Conservation (phyloP, 2,797 vertebrate genomes). For the Simalia tracyae region DNA sequence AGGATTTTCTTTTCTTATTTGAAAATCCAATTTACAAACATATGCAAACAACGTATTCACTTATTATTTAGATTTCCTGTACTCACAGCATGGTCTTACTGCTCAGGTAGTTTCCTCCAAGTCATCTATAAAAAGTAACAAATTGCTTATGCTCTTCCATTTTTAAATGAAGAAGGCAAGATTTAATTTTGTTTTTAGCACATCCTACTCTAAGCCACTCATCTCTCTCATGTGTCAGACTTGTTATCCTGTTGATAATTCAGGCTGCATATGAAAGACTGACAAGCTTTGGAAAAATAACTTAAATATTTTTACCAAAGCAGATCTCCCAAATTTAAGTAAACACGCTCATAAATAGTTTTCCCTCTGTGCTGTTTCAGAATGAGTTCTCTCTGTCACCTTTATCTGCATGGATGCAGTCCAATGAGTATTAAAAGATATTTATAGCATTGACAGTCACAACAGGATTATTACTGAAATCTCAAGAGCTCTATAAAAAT, state of each 20-base stretch:
- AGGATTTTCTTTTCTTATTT: not conserved
- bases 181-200: not conserved
- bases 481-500: constrained; percentile 15
- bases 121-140: not conserved
- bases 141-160: not conserved
- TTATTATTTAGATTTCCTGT: not conserved
- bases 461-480: constrained; percentile 18
- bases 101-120: not conserved
- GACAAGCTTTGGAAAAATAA: constrained; percentile 5
- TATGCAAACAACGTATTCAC: not conserved
- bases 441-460: constrained; percentile 10
- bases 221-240: not conserved
- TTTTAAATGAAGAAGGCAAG: not conserved
- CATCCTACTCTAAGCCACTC: not conserved
- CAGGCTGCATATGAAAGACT: not conserved
- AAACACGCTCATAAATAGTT: constrained; percentile 14
- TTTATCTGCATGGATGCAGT: constrained; percentile 10
- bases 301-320: constrained; percentile 10
- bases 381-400: not conserved
- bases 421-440: constrained; percentile 5
- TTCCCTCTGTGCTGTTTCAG: not conserved
- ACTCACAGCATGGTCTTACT: not conserved
- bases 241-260: not conserved
- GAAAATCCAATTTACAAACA: not conserved
- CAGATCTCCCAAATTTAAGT: constrained; percentile 1